These are phyloP conservation scores for Stylophora pistillata DNA, from an alignment of 64 coral and sea anemone genomes.

Conservation along the genomic window DNA sequence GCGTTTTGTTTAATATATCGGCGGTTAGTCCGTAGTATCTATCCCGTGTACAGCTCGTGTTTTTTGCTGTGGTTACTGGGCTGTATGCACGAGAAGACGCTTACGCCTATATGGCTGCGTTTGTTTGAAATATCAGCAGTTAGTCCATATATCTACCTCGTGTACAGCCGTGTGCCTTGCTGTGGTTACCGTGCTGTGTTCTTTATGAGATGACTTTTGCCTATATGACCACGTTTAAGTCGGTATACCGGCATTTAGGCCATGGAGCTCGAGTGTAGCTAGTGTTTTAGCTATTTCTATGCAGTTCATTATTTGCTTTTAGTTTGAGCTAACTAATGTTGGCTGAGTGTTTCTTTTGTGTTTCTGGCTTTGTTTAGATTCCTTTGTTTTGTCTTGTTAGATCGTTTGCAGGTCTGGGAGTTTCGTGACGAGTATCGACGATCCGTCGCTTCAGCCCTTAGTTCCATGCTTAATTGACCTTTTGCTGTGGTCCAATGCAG, in stretches of 20 bases:
- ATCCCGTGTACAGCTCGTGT: background rate
- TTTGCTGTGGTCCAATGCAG: constrained; percentile 31
- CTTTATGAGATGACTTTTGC: too few species aligned
- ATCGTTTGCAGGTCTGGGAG: constrained; percentile 37
- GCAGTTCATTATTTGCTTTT: background rate
- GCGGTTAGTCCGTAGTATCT: too few species aligned
- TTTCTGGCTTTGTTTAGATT: background rate
- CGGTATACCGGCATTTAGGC: background rate
- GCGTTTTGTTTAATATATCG: too few species aligned
- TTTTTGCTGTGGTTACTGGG: too few species aligned
- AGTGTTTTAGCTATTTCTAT: background rate
- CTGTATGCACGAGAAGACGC: too few species aligned
- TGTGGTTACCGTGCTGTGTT: too few species aligned
- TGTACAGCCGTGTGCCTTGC: too few species aligned
- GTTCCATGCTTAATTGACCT: constrained; percentile 56
- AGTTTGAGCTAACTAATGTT: background rate
- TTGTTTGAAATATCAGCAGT: too few species aligned
- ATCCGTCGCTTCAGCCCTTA: constrained; percentile 34
- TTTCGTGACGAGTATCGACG: constrained; percentile 35
- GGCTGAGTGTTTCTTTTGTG: background rate
- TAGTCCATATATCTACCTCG: too few species aligned
- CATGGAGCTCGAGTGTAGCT: background rate
- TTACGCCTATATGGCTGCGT: too few species aligned
- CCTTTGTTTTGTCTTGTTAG: background rate
- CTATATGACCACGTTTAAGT: too few species aligned